Conservation (phyloP, 1,140 invertebrate genomes). For the Popillia japonica region DNA sequence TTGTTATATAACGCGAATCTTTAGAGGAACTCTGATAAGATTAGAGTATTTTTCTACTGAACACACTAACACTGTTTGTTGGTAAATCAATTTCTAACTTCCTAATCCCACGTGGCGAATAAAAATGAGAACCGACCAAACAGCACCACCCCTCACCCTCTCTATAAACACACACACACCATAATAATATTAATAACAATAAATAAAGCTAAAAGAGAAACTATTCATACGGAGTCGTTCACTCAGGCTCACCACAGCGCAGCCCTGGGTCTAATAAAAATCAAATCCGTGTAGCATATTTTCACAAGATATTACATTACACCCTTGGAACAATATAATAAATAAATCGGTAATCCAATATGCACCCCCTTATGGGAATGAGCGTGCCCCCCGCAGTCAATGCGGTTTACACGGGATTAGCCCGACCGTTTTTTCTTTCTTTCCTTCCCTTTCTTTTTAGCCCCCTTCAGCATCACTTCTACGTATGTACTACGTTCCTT, state of each 20-base stretch:
- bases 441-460: not conserved
- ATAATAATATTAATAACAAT: slow-evolving; percentile 31
- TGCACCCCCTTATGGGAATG: slow-evolving; percentile 55
- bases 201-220: slow-evolving; percentile 6
- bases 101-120: slow-evolving; percentile 2
- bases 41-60: no score
- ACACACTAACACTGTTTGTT: no score
- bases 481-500: not conserved
- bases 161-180: not conserved
- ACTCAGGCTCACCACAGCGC: not conserved
- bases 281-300: slow-evolving; percentile 56
- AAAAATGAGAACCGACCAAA: slow-evolving; percentile 7
- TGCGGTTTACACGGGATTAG: slow-evolving; percentile 58
- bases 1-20: no score
- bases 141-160: not conserved
- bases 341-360: slow-evolving; percentile 59
- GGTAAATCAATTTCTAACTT: slow-evolving; percentile 24
- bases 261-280: slow-evolving; percentile 45
- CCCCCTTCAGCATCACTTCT: not conserved
- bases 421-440: slow-evolving; percentile 50
- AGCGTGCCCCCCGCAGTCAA: slow-evolving; percentile 50
- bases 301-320: slow-evolving; percentile 56
- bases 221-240: not conserved
- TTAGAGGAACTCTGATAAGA: no score
- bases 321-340: slow-evolving; percentile 55